phyloP scores from a whole-genome alignment of 2,113 vertebrate species.

The Equus przewalskii region DNA sequence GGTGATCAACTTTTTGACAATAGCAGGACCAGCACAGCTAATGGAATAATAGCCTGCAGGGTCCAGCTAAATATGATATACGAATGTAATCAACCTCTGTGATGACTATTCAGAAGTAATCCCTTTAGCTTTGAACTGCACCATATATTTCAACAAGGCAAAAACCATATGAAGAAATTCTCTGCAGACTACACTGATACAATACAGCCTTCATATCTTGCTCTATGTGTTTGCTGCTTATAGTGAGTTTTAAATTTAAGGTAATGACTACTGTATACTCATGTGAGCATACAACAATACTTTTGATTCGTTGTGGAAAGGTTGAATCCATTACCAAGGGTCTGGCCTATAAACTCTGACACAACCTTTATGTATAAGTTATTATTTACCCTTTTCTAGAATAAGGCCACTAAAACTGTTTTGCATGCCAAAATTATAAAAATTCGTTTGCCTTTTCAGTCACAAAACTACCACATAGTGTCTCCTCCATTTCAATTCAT shows the following conservation, averaged over 20 bases:
- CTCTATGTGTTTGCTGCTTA: conserved; percentile 83
- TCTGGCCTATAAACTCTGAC: conserved; percentile 90
- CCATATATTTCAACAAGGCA: conserved; percentile 91
- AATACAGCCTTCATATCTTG: conserved; percentile 89
- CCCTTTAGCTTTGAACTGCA: conserved; percentile 92
- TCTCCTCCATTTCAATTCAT: conserved; percentile 62
- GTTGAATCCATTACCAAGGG: conserved; percentile 89
- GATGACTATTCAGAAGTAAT: conserved; percentile 95
- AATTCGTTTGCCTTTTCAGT: conserved; percentile 84
- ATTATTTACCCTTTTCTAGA: conserved; percentile 86
- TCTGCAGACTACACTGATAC: conserved; percentile 90
- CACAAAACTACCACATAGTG: conserved; percentile 71
- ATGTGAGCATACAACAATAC: conserved; percentile 89
- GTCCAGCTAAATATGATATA: conserved; percentile 94
- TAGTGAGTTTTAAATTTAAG: conserved; percentile 91
- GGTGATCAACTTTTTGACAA: conserved; percentile 92
- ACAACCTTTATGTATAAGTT: conserved; percentile 87
- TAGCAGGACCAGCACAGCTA: conserved; percentile 90
- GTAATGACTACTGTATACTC: conserved; percentile 92
- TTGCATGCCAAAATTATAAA: conserved; percentile 87
- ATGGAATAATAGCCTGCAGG: conserved; percentile 95
- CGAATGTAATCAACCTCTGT: conserved; percentile 95
- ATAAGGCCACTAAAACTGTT: conserved; percentile 85
- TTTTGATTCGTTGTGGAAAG: conserved; percentile 91
- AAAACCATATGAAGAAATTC: conserved; percentile 90